Base-by-base conservation (phyloP, 30 jellyfish, hydroid and myxozoan genomes). In the Pelagia noctiluca region DNA sequence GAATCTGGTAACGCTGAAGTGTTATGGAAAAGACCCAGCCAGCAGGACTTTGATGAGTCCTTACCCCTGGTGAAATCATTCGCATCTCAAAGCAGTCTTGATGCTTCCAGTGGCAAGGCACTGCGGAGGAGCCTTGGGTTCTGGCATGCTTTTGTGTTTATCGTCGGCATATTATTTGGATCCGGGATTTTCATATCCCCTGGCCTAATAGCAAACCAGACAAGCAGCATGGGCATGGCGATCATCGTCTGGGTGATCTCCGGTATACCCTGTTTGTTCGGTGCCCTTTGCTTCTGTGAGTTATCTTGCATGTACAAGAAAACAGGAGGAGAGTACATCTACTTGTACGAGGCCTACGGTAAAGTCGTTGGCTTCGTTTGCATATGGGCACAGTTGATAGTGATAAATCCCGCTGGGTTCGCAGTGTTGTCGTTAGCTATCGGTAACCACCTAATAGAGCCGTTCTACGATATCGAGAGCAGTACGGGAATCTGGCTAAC, bases 91-190 rank as follows among this genome's bases (percentile, higher is more conserved):
- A 42, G 16, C 57, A 42, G 16, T 16, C 8, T 8, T 16, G 8
- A 5, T 16, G 16, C 16, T 16, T 5, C 8, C 8, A 42, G 57
- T 42, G 57, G 57, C 57, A 42, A 42, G 57, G 57, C 8, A 42
- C 16, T 42, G 16, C 8, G 16, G 57, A 8, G 57, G 16, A 42
- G 57, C 16, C 57, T 42, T 42, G 57, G 57, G 16, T 42, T 5
- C 57, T 5, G 16, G 57, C 57, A 42, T 42, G 57, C 57, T 8
- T 42, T 42, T 42, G 57, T 42, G 8, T 42, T 42, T 16, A 42
- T 42, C 57, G 57, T 42, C 16, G 57, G 57, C 57, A 42, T 42
- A 42, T 60, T n/a, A n/a, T n/a, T n/a, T n/a, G n/a, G n/a, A n/a
- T n/a, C n/a, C n/a, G n/a, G n/a, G n/a, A n/a, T n/a, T n/a, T n/a